Evolutionary conservation across 2,888 invertebrate genomes (phyloP), one percentile per base, ranked within the genome.

Genomic region (Hymenopus coronatus): DNA sequence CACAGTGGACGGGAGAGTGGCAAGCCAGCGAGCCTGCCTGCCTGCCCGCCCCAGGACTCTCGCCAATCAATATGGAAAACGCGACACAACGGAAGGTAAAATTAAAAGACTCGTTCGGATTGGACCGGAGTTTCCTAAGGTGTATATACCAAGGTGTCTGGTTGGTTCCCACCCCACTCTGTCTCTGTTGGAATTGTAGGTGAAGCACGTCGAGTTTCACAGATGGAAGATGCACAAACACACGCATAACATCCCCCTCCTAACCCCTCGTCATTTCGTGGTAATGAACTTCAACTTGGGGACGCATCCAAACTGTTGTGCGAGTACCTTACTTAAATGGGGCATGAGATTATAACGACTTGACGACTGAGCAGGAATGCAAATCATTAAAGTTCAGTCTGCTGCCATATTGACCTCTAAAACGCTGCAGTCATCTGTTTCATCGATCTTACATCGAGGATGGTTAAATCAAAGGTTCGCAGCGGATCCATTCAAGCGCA

Each of bases 11-110:
- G n/a, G 85, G 40, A 70, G 82, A n/a, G 87, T 40, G 40, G 40
- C 40, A 40, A 40, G 33, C 33, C 12, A 27, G 40, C 33, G 85
- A 27, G 46, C 85, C 28, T n/a, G 87, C 27, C 82, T 6, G 83
- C 88, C 83, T 27, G 82, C 28, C n/a, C 15, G 82, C 82, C 82
- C 70, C 54, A 70, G 54, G 54, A 70, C 54, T 70, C 70, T 33
- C 87, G 83, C 87, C 87, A 89, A 89, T 89, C 89, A 89, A 89
- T 89, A 89, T 89, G 89, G 89, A 84, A 87, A 84, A 87, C 89
- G 83, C 87, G 86, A 70, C 86, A 84, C 84, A 28, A 84, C 54
- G 40, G 85, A 88, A 70, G 54, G 54, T 70, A 70, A 70, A 88
- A 84, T 83, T 88, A 88, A 88, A 54, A 88, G 85, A 85, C 88